Evolutionary conservation across 2,888 invertebrate genomes (phyloP).

Genomic region (Nymphalis urticae): DNA sequence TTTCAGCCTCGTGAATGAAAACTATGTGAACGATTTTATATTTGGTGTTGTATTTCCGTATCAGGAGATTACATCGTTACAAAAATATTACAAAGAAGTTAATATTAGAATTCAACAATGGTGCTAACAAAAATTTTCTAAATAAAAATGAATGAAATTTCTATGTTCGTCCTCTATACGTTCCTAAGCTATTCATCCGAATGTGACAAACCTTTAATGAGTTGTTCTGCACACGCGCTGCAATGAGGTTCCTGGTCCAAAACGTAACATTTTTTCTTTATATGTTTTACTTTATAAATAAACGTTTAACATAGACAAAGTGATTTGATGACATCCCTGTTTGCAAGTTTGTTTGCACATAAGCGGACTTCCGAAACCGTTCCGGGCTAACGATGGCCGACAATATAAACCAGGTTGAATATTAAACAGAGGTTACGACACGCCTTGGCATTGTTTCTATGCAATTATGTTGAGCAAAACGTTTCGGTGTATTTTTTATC

Average conservation of each 20-base stretch:
- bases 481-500: constrained; percentile 12
- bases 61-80: not conserved
- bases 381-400: constrained; percentile 13
- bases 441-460: constrained; percentile 21
- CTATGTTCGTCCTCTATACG: too few relatives aligned
- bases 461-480: constrained; percentile 20
- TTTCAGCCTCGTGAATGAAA: not conserved
- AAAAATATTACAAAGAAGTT: not conserved
- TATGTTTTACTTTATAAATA: too few relatives aligned
- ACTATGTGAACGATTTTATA: not conserved
- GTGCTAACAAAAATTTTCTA: too few relatives aligned
- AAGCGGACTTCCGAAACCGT: constrained; percentile 18
- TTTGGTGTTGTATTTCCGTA: not conserved
- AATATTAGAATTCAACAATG: not conserved
- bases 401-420: constrained; percentile 29
- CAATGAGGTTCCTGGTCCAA: too few relatives aligned
- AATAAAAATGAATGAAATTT: too few relatives aligned
- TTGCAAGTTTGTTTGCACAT: constrained; percentile 8
- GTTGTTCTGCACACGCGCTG: not conserved
- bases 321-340: constrained; percentile 8
- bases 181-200: too few relatives aligned
- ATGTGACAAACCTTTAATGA: too few relatives aligned
- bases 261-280: too few relatives aligned
- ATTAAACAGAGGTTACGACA: constrained; percentile 25
- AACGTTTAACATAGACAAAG: too few relatives aligned